Conservation (phyloP, 2,113 vertebrate species). For the Enhydra lutris region DNA sequence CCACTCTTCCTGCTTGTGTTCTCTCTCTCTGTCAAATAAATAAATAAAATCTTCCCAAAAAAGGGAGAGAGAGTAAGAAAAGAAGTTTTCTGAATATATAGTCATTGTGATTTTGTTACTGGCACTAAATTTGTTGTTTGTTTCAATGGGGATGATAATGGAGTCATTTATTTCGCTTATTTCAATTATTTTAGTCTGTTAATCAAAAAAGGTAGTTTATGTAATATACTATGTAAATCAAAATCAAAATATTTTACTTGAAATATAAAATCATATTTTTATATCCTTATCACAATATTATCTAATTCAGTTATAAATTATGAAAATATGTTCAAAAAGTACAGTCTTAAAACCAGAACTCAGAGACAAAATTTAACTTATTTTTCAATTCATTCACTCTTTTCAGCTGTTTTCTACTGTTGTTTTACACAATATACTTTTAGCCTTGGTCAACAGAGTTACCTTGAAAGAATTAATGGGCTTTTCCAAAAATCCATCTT, state of each 20-base stretch:
- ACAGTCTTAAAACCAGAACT: neutral
- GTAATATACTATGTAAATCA: neutral
- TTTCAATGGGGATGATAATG: neutral
- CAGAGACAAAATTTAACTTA: neutral
- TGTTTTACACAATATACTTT: neutral
- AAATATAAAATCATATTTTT: neutral
- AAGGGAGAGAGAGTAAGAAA: neutral
- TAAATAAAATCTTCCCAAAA: neutral
- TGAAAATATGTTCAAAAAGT: neutral
- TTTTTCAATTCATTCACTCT: neutral
- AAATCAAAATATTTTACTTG: neutral
- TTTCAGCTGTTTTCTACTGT: neutral
- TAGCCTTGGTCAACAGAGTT: neutral
- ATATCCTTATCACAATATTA: neutral
- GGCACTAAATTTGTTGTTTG: neutral
- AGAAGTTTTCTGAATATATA: neutral
- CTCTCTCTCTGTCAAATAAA: neutral
- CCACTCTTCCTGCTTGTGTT: neutral
- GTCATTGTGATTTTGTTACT: neutral
- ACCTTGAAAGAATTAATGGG: neutral
- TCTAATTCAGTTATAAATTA: neutral
- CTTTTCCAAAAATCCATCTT: slow-evolving; percentile 24
- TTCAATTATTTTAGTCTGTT: neutral
- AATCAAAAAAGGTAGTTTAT: neutral
- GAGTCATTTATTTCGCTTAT: neutral